Conservation (phyloP, 92 coral and sea anemone species). For the Bergia puertoricense region DNA sequence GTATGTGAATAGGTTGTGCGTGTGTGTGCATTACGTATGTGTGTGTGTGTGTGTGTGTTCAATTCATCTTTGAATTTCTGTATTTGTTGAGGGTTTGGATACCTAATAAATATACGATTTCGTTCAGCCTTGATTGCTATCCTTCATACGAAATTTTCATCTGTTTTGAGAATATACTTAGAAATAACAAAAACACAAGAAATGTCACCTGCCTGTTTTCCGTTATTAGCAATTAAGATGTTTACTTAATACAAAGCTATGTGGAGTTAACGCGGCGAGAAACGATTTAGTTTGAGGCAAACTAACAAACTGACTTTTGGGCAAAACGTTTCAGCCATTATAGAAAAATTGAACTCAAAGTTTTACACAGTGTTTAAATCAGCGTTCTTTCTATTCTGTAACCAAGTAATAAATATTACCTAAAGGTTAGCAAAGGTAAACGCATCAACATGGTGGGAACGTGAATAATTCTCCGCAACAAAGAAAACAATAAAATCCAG, state of each 20-base stretch:
- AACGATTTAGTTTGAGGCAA: not conserved
- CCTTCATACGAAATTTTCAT: not conserved
- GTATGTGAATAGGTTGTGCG: not conserved
- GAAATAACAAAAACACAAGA: not conserved
- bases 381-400: not conserved
- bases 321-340: not conserved
- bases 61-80: no score
- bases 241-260: not conserved
- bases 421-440: not conserved
- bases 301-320: not conserved
- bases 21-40: not conserved
- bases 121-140: not conserved
- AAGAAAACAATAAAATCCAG: no score
- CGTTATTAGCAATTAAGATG: not conserved
- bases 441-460: not conserved
- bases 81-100: not conserved
- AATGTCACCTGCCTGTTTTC: not conserved
- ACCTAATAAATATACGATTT: not conserved
- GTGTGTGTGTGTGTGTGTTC: not conserved
- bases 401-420: not conserved
- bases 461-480: not conserved
- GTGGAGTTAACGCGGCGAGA: no score
- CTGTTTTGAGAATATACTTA: not conserved
- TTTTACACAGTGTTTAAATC: not conserved
- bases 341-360: not conserved